Evolutionary conservation across 2,888 invertebrate genomes (phyloP), one percentile per base, ranked within the genome.

Genomic region (Tineola bisselliella): DNA sequence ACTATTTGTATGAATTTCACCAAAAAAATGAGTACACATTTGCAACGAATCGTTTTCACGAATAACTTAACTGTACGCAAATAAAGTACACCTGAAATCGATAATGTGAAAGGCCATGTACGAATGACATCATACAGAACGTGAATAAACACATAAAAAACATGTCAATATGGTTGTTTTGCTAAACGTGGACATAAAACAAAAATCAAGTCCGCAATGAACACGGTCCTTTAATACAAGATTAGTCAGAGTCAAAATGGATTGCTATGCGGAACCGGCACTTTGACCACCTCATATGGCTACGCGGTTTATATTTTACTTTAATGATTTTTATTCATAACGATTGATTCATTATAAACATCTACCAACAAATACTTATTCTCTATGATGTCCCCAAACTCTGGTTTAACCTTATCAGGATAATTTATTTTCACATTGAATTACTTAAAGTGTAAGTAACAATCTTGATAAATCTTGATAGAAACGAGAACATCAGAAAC

Each of bases 191-290:
- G 48, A 15, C 48, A 48, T 48, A 48, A 48, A 48, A 15, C 48
- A 48, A 48, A 43, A 48, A 15, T 48, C 48, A 48, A 48, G 48
- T 48, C 48, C 48, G n/a, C 48, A 48, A 48, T 38, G 38, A 38
- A 38, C n/a, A 48, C n/a, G 12, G 48, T 48, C 10, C 48, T n/a
- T 48, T n/a, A 48, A 48, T 48, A 48, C 10, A 15, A 15, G 2
- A 18, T 54, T 54, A 54, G 54, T 54, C 54, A 54, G 54, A 54
- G 5, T 17, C 25, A 19, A 8, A 54, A 48, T 48, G 17, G 48
- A 54, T 54, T 54, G 54, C 54, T 54, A 54, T 54, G 54, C 54
- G 54, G 54, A 54, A 54, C 54, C 18, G 25, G 48, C 54, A 11
- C 19, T 12, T 54, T 54, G 54, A 25, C 25, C 54, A 18, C 54